phyloP scores from a whole-genome alignment of 1,140 invertebrate genomes.

The Prorops nasuta region DNA sequence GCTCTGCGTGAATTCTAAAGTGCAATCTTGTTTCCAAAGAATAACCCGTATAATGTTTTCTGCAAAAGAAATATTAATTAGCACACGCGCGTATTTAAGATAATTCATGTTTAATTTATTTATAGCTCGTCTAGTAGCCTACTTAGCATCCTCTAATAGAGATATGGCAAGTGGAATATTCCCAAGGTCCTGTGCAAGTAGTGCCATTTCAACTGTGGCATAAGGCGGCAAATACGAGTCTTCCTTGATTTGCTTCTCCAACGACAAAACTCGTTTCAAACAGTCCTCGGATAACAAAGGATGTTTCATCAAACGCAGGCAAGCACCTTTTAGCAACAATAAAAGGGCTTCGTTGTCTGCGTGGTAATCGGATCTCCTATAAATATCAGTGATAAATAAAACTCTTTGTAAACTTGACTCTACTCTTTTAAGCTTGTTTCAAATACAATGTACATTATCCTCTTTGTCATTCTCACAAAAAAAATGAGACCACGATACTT shows the following conservation, averaged over 20 bases:
- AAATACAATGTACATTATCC: no score
- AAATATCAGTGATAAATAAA: conserved; percentile 4
- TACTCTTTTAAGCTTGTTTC: no score
- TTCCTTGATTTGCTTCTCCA: conserved; percentile 78
- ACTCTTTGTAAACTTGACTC: background rate
- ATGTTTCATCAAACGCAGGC: conserved; percentile 72
- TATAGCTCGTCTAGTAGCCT: no score
- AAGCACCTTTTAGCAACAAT: conserved; percentile 79
- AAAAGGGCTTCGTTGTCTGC: conserved; percentile 78
- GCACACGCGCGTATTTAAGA: conserved; percentile 1
- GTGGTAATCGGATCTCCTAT: conserved; percentile 61
- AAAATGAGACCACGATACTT: no score
- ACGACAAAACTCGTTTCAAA: conserved; percentile 65
- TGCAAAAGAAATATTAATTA: conserved; percentile 52
- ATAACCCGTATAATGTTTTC: conserved; percentile 87
- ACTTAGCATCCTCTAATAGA: conserved; percentile 83
- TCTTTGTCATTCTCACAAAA: no score
- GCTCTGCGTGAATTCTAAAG: conserved; percentile 84
- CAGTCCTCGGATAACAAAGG: conserved; percentile 74
- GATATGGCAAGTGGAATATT: conserved; percentile 67
- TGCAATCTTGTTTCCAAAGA: conserved; percentile 87
- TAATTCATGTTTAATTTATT: conserved; percentile 2
- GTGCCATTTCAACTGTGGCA: conserved; percentile 80
- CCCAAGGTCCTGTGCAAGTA: conserved; percentile 70
- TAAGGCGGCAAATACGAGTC: conserved; percentile 87